These are phyloP conservation scores for Paracanthobrama guichenoti DNA, from an alignment of 2,113 vertebrate genomes.

Conservation along the genomic window DNA sequence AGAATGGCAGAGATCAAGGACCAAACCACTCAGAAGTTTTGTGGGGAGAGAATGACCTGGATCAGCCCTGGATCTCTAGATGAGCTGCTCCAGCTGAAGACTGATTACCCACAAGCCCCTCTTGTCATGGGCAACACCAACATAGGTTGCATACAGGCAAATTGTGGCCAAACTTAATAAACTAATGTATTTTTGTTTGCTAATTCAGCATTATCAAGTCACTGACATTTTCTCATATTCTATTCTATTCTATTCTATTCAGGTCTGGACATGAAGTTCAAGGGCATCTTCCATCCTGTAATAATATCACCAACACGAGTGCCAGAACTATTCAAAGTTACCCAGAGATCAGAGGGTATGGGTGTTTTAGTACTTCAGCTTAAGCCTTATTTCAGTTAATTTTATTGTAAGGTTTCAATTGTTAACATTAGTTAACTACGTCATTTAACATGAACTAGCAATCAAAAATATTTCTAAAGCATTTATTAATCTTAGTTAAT, in stretches of 20 bases:
- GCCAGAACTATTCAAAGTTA: conserved; percentile 68
- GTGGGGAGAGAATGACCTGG: conserved; percentile 75
- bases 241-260: background rate
- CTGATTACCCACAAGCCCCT: conserved; percentile 75
- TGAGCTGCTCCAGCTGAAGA: conserved; percentile 80
- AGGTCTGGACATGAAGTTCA: conserved; percentile 76
- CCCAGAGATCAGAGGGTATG: conserved; percentile 64
- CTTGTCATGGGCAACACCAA: conserved; percentile 83
- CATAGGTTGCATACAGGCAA: conserved; percentile 67
- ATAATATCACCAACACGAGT: conserved; percentile 71
- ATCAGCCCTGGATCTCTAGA: conserved; percentile 72
- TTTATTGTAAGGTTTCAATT: no score
- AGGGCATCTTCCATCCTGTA: conserved; percentile 69
- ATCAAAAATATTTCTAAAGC: no score
- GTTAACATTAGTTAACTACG: no score
- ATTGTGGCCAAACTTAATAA: background rate
- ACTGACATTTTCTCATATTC: no score
- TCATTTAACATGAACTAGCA: no score
- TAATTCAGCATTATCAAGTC: background rate
- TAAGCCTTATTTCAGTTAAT: background rate
- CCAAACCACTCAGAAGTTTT: conserved; percentile 71
- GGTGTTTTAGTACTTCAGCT: background rate
- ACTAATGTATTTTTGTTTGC: background rate
- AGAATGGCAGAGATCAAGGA: conserved; percentile 72
- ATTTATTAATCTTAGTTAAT: no score